These are phyloP conservation scores for Syncerus caffer DNA, from an alignment of 2,797 vertebrate species.

Conservation along the genomic window DNA sequence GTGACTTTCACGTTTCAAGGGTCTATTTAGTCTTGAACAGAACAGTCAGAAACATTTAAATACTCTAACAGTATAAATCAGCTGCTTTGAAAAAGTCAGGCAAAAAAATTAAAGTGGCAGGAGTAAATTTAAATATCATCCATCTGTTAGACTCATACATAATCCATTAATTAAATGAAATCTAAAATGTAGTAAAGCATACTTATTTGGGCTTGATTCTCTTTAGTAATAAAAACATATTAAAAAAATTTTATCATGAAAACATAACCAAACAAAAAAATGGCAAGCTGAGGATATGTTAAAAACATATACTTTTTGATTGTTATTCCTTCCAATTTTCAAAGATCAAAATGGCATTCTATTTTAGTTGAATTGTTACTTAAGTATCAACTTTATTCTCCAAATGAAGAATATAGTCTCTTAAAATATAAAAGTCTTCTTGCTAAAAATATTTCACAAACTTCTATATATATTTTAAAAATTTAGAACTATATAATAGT, in stretches of 20 bases:
- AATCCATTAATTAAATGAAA: constrained; percentile 62
- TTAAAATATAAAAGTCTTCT: constrained; percentile 4
- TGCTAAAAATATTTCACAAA: neutral
- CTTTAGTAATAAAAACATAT: constrained; percentile 1
- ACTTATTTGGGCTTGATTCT: neutral
- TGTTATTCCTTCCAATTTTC: constrained; percentile 18
- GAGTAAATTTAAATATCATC: constrained; percentile 49
- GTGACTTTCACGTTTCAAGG: neutral
- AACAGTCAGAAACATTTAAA: constrained; percentile 17
- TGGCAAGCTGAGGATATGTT: neutral
- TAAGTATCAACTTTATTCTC: neutral
- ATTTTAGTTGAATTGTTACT: neutral
- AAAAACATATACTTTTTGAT: neutral
- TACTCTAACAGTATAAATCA: neutral
- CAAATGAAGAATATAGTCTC: neutral
- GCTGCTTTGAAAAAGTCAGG: neutral
- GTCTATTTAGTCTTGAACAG: neutral
- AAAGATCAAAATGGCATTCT: neutral
- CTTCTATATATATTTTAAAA: neutral
- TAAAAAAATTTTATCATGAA: constrained; percentile 26
- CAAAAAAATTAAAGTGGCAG: neutral
- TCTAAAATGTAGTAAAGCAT: neutral
- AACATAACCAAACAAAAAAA: neutral
- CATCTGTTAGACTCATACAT: neutral
- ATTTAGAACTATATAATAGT: neutral